Percentiles rank a stretch among this genome's conserved stretches.
Evolutionary conservation across 2,888 invertebrate genomes (phyloP).

Genomic region (Agrotis puta): DNA sequence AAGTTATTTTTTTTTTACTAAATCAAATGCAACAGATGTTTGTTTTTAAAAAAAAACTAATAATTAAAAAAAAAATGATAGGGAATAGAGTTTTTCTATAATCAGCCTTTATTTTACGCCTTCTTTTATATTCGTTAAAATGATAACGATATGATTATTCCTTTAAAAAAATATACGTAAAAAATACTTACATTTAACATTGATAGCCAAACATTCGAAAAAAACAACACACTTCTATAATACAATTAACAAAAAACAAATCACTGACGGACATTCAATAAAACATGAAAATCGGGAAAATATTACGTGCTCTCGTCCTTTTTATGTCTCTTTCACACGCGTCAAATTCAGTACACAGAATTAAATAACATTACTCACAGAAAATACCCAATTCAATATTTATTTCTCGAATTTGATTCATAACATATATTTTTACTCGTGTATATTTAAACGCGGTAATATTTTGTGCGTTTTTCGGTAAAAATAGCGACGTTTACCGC

Average conservation of each 20-base stretch:
- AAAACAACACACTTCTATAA: slow-evolving; percentile 12
- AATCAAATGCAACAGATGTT: slow-evolving; percentile 45
- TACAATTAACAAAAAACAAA: slow-evolving; percentile 1
- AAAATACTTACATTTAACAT: slow-evolving; percentile 39
- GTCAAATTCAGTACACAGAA: slow-evolving; percentile 31
- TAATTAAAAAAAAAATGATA: not conserved
- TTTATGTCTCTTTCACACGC: slow-evolving; percentile 28
- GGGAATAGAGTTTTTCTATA: not conserved
- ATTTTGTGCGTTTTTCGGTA: slow-evolving; percentile 47
- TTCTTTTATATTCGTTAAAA: not conserved
- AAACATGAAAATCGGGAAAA: slow-evolving; percentile 39
- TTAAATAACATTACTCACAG: slow-evolving; percentile 14
- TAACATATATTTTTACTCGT: slow-evolving; percentile 44
- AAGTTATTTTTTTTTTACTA: too few relatives aligned
- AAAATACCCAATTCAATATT: slow-evolving; percentile 25
- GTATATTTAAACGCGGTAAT: slow-evolving; percentile 58
- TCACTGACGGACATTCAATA: slow-evolving; percentile 1
- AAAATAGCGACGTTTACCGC: slow-evolving; percentile 31
- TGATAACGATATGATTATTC: not conserved
- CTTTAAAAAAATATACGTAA: not conserved
- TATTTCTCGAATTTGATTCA: slow-evolving; percentile 65
- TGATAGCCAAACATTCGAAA: not conserved
- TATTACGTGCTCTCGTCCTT: slow-evolving; percentile 28
- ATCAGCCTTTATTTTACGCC: not conserved
- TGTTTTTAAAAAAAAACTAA: slow-evolving; percentile 1